Base-by-base conservation (phyloP, 2,113 vertebrate species). In the Epinephelus moara region DNA sequence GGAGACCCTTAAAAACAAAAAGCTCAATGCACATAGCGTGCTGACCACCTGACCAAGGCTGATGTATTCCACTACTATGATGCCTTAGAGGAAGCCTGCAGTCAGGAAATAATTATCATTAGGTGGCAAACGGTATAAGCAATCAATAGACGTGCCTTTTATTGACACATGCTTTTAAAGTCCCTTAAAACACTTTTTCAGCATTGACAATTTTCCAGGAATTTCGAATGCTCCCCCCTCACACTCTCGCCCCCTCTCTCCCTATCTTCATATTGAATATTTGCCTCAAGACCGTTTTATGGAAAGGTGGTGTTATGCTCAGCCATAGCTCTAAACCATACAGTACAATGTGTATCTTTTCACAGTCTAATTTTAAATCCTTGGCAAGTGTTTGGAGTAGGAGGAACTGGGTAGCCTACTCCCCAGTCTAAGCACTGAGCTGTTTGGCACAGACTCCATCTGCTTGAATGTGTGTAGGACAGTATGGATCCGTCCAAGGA, bases 41-140 rank as follows among this genome's bases (percentile, higher is more conserved):
- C 61, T 47, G 21, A 77, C 56, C 63, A 79, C n/a, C 30, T 82
- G 75, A 81, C 74, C 42, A 47, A 9, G 53, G 23, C 55, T 25
- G 50, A 50, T 30, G 12, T 61, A 63, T 84, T 76, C 57, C 68
- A 81, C 15, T 47, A 71, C 50, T 63, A 76, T 89, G 84, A 75
- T 66, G 79, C 90, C 85, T 92, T 37, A 66, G 82, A 92, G 89
- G 77, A 50, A 86, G 87, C 86, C 88, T 87, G 78, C 74, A 94
- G 90, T 91, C 80, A 89, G 85, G 87, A 91, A 93, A 92, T 88
- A 92, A 90, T 92, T 87, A 91, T 92, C 91, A 91, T 90, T 90
- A 89, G 74, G 67, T 83, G 33, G 56, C 70, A 70, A 33, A 60
- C 45, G 45, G 72, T 79, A 80, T 70, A 53, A 84, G 25, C 62